phyloP scores from a whole-genome alignment of 2,113 vertebrate species.

The Xiphophorus maculatus region DNA sequence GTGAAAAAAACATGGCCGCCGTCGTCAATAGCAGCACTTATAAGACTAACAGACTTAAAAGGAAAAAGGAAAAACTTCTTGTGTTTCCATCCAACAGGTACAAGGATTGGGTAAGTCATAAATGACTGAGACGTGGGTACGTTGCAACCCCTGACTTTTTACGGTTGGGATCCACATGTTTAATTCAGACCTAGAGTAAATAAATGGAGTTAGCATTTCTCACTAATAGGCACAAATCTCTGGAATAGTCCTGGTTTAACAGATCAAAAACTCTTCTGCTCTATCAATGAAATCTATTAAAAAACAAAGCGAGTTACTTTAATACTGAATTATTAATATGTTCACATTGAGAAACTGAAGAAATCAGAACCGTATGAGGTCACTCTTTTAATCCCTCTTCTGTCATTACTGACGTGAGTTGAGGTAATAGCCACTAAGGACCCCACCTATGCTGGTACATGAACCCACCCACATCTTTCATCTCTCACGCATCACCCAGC shows the following conservation, averaged over 20 bases:
- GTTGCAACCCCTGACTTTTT: constrained; percentile 52
- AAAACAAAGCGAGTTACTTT: not conserved
- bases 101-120: constrained; percentile 43
- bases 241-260: not conserved
- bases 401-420: constrained; percentile 52
- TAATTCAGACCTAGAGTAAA: constrained; percentile 4
- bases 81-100: constrained; percentile 50
- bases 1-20: not conserved
- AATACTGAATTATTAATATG: not conserved
- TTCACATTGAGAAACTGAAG: not conserved
- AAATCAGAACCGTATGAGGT: constrained; percentile 15
- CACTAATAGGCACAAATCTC: not conserved
- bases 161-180: constrained; percentile 42
- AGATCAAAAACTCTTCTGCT: constrained; percentile 25
- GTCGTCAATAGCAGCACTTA: not conserved
- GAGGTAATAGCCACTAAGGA: constrained; percentile 47
- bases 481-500: constrained; percentile 43
- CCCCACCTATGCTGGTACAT: constrained; percentile 40
- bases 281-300: not conserved
- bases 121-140: constrained; percentile 24
- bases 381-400: constrained; percentile 19
- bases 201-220: constrained; percentile 1
- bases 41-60: not conserved
- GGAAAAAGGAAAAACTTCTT: not conserved
- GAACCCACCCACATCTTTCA: constrained; percentile 18